Conservation (phyloP, 1,140 invertebrate species). For the Caenorhabditis tropicalis region DNA sequence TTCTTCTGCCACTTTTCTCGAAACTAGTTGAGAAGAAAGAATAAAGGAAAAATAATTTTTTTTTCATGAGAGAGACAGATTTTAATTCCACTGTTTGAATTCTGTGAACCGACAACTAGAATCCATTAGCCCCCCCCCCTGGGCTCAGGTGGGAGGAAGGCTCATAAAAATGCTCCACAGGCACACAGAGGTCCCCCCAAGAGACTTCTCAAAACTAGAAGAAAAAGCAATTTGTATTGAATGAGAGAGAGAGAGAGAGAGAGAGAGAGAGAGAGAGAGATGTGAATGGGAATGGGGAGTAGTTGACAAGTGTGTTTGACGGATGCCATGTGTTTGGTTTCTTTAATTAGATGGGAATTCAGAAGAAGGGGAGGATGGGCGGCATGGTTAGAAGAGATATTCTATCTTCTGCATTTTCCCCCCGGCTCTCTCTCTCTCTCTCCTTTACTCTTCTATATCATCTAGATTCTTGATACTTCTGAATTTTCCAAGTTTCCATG, state of each 20-base stretch:
- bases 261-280: too few species aligned
- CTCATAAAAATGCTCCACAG: background rate
- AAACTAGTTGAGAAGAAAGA: too few species aligned
- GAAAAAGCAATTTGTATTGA: background rate
- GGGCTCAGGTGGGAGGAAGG: conserved; percentile 9
- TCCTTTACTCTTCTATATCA: background rate
- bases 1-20: too few species aligned
- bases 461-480: too few species aligned
- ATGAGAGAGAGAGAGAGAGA: too few species aligned
- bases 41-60: too few species aligned
- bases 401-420: background rate
- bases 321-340: background rate
- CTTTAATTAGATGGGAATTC: conserved; percentile 41
- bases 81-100: too few species aligned
- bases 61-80: too few species aligned
- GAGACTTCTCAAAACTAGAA: background rate
- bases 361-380: background rate
- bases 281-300: background rate
- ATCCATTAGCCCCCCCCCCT: background rate
- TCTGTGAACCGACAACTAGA: too few species aligned
- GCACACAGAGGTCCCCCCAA: background rate
- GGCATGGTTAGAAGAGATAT: background rate
- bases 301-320: conserved; percentile 9
- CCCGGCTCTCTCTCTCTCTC: background rate
- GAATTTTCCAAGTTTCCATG: too few species aligned